Percentiles rank a stretch among this genome's conserved stretches.
phyloP scores from a whole-genome alignment of 2,113 vertebrate genomes.

The Ornithorhynchus anatinus region DNA sequence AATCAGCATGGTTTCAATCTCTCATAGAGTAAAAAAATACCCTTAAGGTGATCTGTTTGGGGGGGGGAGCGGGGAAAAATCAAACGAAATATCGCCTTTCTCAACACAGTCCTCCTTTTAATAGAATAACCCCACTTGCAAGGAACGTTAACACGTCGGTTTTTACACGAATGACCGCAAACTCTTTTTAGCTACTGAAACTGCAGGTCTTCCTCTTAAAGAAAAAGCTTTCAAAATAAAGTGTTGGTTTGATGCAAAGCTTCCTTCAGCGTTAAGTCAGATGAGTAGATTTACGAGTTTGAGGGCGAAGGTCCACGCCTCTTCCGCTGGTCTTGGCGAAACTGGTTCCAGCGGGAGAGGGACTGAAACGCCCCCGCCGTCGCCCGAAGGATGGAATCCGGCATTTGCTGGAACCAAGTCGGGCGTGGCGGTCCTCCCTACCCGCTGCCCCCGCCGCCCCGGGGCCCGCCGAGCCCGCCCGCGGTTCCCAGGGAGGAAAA shows the following conservation, averaged over 20 bases:
- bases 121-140: conserved; percentile 52
- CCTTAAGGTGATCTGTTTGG: no score
- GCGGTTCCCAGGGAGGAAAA: no score
- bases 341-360: conserved; percentile 37
- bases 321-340: conserved; percentile 28
- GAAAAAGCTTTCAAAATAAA: conserved; percentile 41
- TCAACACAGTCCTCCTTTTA: conserved; percentile 52
- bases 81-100: conserved; percentile 33
- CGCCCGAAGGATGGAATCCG: not conserved
- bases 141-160: conserved; percentile 49
- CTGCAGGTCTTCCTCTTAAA: conserved; percentile 35
- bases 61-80: conserved; percentile 4
- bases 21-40: no score
- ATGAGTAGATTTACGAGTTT: conserved; percentile 15
- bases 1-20: no score
- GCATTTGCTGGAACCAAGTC: not conserved
- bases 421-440: no score
- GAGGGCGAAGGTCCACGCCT: conserved; percentile 5
- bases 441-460: no score
- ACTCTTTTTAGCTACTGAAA: conserved; percentile 49
- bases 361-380: conserved; percentile 4
- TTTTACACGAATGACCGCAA: conserved; percentile 52
- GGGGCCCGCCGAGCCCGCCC: no score
- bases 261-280: conserved; percentile 15
- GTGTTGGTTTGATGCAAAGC: conserved; percentile 27